A percentile compares a stretch with the other conserved stretches of the same genome.
Evolutionary conservation across 2,113 vertebrate genomes (phyloP).

Genomic region (Bostrychus sinensis): DNA sequence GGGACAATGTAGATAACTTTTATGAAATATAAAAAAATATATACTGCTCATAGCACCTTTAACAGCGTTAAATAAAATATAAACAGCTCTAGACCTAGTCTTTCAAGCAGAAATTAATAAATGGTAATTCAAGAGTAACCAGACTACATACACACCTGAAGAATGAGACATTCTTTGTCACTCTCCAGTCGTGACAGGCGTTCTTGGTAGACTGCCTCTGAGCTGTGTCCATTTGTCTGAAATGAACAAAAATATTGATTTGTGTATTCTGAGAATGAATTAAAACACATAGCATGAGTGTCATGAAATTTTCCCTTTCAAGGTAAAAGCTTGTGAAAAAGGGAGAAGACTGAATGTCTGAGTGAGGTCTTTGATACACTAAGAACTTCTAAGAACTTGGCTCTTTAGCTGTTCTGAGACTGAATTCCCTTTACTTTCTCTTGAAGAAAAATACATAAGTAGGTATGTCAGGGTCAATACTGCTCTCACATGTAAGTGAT

Average conservation of each 20-base stretch:
- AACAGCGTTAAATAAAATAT: no score
- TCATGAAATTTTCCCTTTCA: background rate
- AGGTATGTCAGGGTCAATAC: conserved; percentile 36
- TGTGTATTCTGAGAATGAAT: background rate
- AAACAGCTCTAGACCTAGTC: no score
- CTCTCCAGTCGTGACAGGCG: conserved; percentile 91
- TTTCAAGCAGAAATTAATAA: background rate
- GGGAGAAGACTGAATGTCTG: background rate
- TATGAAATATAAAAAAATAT: no score
- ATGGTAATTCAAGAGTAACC: background rate
- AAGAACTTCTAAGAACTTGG: background rate
- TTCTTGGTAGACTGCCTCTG: conserved; percentile 89
- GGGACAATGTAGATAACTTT: no score
- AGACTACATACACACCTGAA: conserved; percentile 84
- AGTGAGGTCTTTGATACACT: background rate
- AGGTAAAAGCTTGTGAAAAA: background rate
- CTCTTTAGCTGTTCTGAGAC: background rate
- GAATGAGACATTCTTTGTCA: conserved; percentile 96
- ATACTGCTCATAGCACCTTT: no score
- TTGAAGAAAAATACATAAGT: background rate
- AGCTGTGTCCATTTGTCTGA: conserved; percentile 89
- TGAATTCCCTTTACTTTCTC: conserved; percentile 17
- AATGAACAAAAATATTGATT: conserved; percentile 54
- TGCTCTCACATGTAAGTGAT: conserved; percentile 47
- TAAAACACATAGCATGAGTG: background rate